These are phyloP conservation scores for Alligator sinensis DNA, from an alignment of 2,113 vertebrate genomes.

Conservation along the genomic window DNA sequence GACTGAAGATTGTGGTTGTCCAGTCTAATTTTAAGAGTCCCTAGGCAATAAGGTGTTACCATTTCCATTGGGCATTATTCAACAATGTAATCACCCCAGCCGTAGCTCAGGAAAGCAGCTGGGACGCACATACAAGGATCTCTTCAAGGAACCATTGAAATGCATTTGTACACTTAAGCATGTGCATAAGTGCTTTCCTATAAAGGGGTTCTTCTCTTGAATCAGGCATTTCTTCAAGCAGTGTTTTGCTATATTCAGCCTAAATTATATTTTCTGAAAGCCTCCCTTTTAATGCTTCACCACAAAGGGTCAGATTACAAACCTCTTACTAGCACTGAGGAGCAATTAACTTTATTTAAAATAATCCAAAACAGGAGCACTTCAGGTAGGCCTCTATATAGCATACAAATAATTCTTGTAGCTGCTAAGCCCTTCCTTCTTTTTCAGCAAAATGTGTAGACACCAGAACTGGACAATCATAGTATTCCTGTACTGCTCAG, in stretches of 20 bases:
- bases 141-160: background rate
- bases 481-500: background rate
- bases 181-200: background rate
- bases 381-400: background rate
- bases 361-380: background rate
- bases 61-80: slow-evolving; percentile 13
- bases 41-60: slow-evolving; percentile 44
- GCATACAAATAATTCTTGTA: no score
- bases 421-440: background rate
- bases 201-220: background rate
- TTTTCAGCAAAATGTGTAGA: background rate
- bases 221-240: background rate
- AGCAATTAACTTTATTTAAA: background rate
- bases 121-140: background rate
- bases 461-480: background rate
- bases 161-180: background rate
- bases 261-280: background rate
- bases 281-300: background rate
- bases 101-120: background rate
- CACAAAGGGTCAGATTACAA: background rate
- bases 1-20: background rate
- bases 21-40: slow-evolving; percentile 22
- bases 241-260: background rate
- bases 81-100: background rate
- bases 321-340: background rate